A percentile compares a stretch with the other conserved stretches of the same genome.
phyloP scores from a whole-genome alignment of 2,797 vertebrate species.

The Platyrinchus mystaceus region DNA sequence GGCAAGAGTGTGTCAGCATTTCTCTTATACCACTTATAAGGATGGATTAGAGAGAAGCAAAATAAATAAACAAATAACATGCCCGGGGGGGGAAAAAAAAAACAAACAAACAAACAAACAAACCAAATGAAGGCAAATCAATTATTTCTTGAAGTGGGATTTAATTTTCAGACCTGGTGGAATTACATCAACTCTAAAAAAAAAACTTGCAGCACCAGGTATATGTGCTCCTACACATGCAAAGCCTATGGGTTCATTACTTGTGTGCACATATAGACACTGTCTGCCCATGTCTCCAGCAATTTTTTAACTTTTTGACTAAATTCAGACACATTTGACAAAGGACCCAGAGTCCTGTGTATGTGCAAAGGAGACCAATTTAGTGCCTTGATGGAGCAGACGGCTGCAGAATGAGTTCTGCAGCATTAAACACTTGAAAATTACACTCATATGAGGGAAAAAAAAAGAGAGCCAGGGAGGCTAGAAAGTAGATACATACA shows the following conservation, averaged over 20 bases:
- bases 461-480: background rate
- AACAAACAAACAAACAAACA: background rate
- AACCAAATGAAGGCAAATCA: background rate
- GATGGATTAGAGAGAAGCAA: background rate
- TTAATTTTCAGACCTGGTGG: background rate
- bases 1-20: constrained; percentile 19
- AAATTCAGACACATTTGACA: background rate
- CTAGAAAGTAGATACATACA: background rate
- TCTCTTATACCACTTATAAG: background rate
- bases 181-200: background rate
- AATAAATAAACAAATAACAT: background rate
- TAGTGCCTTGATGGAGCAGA: background rate
- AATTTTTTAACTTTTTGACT: background rate
- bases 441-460: background rate
- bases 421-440: background rate
- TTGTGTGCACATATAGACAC: background rate
- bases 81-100: too few relatives aligned
- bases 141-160: background rate
- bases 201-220: background rate
- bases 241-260: background rate
- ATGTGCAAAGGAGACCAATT: background rate
- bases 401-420: background rate
- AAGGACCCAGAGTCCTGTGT: background rate
- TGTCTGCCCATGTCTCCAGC: background rate
- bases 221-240: accelerated